Evolutionary conservation across 2,113 vertebrate genomes (phyloP).

Genomic region (Lonchura striata): DNA sequence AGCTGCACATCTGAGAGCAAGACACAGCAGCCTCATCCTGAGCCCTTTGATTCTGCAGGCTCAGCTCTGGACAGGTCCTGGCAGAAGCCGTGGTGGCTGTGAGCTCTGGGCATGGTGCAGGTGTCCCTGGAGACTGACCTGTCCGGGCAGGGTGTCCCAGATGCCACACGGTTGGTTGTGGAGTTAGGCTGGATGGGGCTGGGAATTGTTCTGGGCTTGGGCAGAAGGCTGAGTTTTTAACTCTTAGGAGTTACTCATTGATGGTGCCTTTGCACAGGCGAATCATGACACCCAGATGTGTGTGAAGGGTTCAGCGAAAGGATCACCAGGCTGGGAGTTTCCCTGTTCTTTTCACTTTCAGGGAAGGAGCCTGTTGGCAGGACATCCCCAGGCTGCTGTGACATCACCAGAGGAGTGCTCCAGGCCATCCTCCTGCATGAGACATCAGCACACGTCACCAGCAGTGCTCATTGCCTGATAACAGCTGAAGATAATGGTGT

Average conservation of each 20-base stretch:
- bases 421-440: accelerated
- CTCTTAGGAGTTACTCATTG: accelerated
- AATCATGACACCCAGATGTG: accelerated
- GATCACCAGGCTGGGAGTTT: neutral
- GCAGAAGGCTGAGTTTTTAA: neutral
- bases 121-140: neutral
- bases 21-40: accelerated
- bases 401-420: neutral
- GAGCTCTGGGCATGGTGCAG: accelerated
- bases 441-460: neutral
- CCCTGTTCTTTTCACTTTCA: neutral
- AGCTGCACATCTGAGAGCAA: accelerated
- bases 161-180: neutral
- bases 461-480: neutral
- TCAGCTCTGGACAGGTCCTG: neutral
- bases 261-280: neutral
- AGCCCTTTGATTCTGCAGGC: neutral
- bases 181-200: neutral
- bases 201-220: neutral
- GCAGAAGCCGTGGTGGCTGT: neutral
- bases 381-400: neutral
- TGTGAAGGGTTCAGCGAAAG: neutral
- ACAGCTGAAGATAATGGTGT: neutral
- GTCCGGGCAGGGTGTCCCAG: accelerated
- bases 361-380: neutral